A percentile compares a stretch with the other conserved stretches of the same genome.
These are phyloP conservation scores for Rhinatrema bivittatum DNA, from an alignment of 2,797 vertebrate species.

Conservation along the genomic window DNA sequence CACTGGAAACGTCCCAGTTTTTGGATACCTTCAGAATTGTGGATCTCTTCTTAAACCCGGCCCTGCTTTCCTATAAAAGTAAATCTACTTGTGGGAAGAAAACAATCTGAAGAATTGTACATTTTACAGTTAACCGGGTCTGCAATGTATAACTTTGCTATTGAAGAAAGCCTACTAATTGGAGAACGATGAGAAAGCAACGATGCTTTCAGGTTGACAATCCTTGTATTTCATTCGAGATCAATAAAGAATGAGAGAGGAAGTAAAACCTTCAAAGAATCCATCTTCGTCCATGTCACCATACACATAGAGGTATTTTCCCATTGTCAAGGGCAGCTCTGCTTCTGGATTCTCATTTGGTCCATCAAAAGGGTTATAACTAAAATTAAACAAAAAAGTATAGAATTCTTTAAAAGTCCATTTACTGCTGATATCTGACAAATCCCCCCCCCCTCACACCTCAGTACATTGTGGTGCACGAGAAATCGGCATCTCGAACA, in stretches of 20 bases:
- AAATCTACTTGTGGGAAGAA: no score
- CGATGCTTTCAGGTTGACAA: conserved; percentile 11
- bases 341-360: conserved; percentile 97
- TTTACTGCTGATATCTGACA: no score
- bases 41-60: no score
- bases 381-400: conserved; percentile 19
- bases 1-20: no score
- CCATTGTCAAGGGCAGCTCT: conserved; percentile 91
- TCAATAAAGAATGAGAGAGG: no score
- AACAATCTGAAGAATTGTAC: no score
- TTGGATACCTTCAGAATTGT: no score
- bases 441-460: no score
- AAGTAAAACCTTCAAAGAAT: conserved; percentile 85
- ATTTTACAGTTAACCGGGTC: conserved; percentile 4
- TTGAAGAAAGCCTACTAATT: conserved; percentile 25
- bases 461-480: no score
- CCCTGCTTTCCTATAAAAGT: neutral
- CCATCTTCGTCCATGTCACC: conserved; percentile 98
- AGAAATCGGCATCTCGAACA: no score
- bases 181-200: conserved; percentile 17
- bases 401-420: neutral
- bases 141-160: neutral
- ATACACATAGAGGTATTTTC: conserved; percentile 95
- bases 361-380: conserved; percentile 96
- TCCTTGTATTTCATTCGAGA: no score